Evolutionary conservation across 2,797 vertebrate genomes (phyloP).

Genomic region (Sciurus vulgaris): DNA sequence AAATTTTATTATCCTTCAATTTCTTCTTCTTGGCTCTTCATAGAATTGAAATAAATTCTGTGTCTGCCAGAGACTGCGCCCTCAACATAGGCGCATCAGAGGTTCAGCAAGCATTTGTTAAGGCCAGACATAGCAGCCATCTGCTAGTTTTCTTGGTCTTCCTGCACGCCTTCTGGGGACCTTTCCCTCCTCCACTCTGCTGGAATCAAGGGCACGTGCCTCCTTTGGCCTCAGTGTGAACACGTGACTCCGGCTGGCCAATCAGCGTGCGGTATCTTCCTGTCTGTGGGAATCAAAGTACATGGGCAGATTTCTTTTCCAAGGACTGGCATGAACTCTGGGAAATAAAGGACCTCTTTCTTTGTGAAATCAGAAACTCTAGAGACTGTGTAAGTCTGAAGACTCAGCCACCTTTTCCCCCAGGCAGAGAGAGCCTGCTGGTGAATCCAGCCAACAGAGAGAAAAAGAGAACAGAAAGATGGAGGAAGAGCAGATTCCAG

Average conservation of each 20-base stretch:
- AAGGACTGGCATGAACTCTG: neutral
- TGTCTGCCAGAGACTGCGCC: neutral
- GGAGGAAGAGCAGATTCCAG: neutral
- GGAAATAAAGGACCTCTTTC: neutral
- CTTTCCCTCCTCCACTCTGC: neutral
- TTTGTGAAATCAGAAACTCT: neutral
- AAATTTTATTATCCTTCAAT: neutral
- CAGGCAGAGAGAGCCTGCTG: neutral
- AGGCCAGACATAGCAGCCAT: neutral
- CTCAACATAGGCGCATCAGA: neutral
- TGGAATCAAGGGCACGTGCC: neutral
- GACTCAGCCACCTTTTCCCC: neutral
- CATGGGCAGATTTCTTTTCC: neutral
- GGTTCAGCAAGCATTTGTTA: neutral
- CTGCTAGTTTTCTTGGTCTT: neutral
- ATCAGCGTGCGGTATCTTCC: neutral
- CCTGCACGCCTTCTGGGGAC: neutral
- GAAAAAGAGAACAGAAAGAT: neutral
- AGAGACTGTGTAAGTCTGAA: neutral
- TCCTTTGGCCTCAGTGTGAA: neutral
- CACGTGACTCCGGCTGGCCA: neutral
- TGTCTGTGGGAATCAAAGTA: neutral
- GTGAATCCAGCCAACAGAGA: neutral
- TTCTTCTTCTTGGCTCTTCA: constrained; percentile 1
- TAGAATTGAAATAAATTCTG: neutral